Evolutionary conservation across 2,113 vertebrate genomes (phyloP).

Genomic region (Megaleporinus macrocephalus): DNA sequence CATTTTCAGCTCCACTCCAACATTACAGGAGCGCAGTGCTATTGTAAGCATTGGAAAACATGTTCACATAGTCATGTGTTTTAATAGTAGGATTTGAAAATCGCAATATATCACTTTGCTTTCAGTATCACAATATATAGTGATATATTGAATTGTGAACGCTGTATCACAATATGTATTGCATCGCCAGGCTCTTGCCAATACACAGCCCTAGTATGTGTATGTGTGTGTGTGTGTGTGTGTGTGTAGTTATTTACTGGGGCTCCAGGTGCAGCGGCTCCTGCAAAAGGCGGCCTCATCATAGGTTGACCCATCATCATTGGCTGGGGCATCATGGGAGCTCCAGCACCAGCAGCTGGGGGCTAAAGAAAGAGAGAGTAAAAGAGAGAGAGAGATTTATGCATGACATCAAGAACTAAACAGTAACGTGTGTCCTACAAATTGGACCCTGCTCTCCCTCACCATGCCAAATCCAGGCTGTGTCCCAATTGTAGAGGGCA

Average conservation of each 20-base stretch:
- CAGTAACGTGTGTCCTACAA: neutral
- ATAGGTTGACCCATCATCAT: conserved; percentile 96
- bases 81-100: no score
- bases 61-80: no score
- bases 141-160: no score
- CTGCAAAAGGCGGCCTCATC: conserved; percentile 92
- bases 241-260: conserved; percentile 77
- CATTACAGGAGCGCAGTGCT: no score
- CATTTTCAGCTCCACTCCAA: no score
- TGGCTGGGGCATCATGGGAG: conserved; percentile 89
- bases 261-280: conserved; percentile 82
- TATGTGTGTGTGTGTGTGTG: neutral
- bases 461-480: conserved; percentile 93
- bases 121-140: no score
- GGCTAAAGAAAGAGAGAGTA: conserved; percentile 71
- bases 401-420: neutral
- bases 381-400: neutral
- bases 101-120: no score
- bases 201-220: no score
- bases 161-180: no score
- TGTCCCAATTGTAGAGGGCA: conserved; percentile 76
- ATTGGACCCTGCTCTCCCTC: conserved; percentile 61
- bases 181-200: no score
- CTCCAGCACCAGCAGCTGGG: conserved; percentile 83
- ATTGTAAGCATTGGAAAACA: no score